Percentiles rank a stretch among this genome's conserved stretches.
These are phyloP conservation scores for Bruchidius siliquastri DNA, from an alignment of 2,888 invertebrate genomes.

Conservation along the genomic window DNA sequence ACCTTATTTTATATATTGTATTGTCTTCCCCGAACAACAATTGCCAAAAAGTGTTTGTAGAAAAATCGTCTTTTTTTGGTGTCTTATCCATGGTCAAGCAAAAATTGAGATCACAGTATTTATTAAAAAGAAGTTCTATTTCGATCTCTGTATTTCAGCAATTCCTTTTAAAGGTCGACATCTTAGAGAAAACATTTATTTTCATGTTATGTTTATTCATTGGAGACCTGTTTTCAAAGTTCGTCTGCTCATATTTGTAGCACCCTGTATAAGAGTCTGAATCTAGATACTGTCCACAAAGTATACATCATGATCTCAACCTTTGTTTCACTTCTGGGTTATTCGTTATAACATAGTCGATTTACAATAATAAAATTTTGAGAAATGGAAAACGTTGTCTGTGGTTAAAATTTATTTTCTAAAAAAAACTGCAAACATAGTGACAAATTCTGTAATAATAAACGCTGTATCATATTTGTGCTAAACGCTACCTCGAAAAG, in stretches of 20 bases:
- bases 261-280: no score
- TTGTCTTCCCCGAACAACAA: not conserved
- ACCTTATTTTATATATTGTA: not conserved
- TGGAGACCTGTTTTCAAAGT: no score
- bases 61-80: not conserved
- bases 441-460: constrained; percentile 20
- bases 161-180: no score
- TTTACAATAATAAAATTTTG: no score
- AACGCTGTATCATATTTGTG: constrained; percentile 33
- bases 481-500: constrained; percentile 43
- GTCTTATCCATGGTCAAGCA: not conserved
- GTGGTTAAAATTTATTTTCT: not conserved
- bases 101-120: not conserved
- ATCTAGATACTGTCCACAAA: not conserved
- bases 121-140: no score
- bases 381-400: no score
- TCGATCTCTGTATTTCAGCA: no score
- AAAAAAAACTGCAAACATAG: not conserved
- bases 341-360: no score
- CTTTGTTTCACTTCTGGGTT: not conserved
- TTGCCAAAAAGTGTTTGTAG: not conserved
- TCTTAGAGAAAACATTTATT: no score
- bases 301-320: not conserved
- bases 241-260: no score
- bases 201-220: no score